Base-by-base conservation (phyloP, 1,140 invertebrate genomes). In the Elysia chlorotica region DNA sequence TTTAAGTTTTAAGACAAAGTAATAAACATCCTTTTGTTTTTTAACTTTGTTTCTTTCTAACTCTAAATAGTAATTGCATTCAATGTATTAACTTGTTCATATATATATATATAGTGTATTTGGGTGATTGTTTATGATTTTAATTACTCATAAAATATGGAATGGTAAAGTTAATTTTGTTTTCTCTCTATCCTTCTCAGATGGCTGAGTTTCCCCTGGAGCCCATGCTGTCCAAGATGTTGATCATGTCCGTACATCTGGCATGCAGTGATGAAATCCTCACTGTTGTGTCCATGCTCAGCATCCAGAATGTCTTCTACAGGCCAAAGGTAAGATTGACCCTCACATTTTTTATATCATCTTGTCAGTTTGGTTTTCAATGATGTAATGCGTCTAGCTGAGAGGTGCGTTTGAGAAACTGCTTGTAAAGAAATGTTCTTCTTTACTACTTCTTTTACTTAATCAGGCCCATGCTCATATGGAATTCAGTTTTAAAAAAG, bases 131-230 rank as follows among this genome's bases (percentile, higher is more conserved):
- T 48, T 21, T 59, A 59, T 59, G 41, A 56, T 71, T 23, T 10
- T 48, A 48, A 14, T 48, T 48, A n/a, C 10, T 48, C n/a, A 48
- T 14, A 48, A 48, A 48, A 48, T 66, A 36, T 41, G 36, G 25
- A 4, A n/a, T 68, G 2, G 3, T 71, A 74, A n/a, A 56, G n/a
- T n/a, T n/a, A n/a, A n/a, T n/a, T n/a, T n/a, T n/a, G n/a, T n/a
- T n/a, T n/a, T 37, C 57, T 30, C 75, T 61, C 72, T 67, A 53
- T 28, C 75, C 33, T 65, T 88, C 88, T 30, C 87, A 94, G 91
- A 99, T 99, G 98, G 98, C 98, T 0, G 98, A 99, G 88, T 99
- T 99, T 86, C 98, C 98, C 0, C 86, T 99, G 56, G 98, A 99
- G 82, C 98, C 98, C 0, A 97, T 97, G 88, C 89, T 99, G n/a